Conservation (phyloP, 1,140 invertebrate species). For the Leptopilina boulardi region DNA sequence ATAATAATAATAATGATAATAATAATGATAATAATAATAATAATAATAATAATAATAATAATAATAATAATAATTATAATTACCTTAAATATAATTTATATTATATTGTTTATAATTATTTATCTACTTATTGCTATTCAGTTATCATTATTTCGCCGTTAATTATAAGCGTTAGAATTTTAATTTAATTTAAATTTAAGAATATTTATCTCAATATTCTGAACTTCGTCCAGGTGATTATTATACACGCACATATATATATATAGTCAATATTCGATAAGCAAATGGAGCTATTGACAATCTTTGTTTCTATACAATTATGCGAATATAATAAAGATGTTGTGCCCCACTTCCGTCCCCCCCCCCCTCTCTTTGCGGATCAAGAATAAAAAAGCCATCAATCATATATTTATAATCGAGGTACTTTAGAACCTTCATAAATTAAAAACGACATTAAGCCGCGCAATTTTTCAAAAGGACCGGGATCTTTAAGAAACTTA, state of each 20-base stretch:
- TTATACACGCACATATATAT: no score
- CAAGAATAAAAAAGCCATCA: slow-evolving; percentile 63
- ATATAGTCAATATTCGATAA: slow-evolving; percentile 57
- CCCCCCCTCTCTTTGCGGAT: slow-evolving; percentile 53
- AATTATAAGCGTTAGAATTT: no score
- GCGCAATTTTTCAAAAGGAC: slow-evolving; percentile 49
- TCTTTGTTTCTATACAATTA: slow-evolving; percentile 54
- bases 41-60: no score
- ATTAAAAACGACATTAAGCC: slow-evolving; percentile 60
- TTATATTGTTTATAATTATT: no score
- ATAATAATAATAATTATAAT: no score
- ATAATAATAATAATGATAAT: no score
- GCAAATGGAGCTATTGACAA: slow-evolving; percentile 49
- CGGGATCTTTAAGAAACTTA: slow-evolving; percentile 47
- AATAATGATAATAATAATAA: no score
- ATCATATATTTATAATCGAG: slow-evolving; percentile 62
- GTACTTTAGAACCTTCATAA: slow-evolving; percentile 61
- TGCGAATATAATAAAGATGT: slow-evolving; percentile 46
- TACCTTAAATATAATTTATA: no score
- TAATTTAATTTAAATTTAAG: no score
- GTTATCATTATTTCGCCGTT: no score
- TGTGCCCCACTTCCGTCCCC: slow-evolving; percentile 53
- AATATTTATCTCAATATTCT: slow-evolving; percentile 49
- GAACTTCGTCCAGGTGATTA: slow-evolving; percentile 40
- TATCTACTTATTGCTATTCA: no score